These are phyloP conservation scores for Apodemus speciosus DNA, from an alignment of 2,113 vertebrate genomes.

Conservation along the genomic window DNA sequence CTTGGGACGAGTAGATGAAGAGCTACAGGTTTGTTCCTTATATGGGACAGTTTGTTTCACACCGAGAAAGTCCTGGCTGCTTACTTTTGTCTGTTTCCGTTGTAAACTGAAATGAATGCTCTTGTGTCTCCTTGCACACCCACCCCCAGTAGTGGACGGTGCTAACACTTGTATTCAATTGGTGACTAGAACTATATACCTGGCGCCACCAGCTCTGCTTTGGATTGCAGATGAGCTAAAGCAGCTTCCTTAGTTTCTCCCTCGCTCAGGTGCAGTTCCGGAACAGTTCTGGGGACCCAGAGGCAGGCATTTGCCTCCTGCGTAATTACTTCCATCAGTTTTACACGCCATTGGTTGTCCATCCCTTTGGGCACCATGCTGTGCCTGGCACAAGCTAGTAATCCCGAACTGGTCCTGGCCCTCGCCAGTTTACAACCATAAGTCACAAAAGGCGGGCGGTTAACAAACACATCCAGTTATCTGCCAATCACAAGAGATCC, in stretches of 20 bases:
- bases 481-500: slow-evolving; percentile 64
- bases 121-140: slow-evolving; percentile 28
- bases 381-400: slow-evolving; percentile 75
- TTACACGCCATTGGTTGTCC: slow-evolving; percentile 36
- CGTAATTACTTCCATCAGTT: slow-evolving; percentile 56
- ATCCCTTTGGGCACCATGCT: slow-evolving; percentile 67
- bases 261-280: slow-evolving; percentile 27
- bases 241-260: slow-evolving; percentile 40
- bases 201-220: not conserved
- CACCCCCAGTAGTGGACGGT: slow-evolving; percentile 26
- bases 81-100: slow-evolving; percentile 19
- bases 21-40: slow-evolving; percentile 64
- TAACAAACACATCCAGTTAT: slow-evolving; percentile 72
- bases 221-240: not conserved
- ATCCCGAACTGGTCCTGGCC: slow-evolving; percentile 47
- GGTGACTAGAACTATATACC: not conserved
- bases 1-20: slow-evolving; percentile 41
- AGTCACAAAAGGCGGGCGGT: slow-evolving; percentile 63
- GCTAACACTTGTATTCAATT: not conserved
- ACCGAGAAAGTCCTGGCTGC: slow-evolving; percentile 1
- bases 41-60: slow-evolving; percentile 48
- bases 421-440: slow-evolving; percentile 67
- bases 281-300: slow-evolving; percentile 56
- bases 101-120: slow-evolving; percentile 52
- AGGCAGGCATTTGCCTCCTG: slow-evolving; percentile 54